Conservation (phyloP, 2,888 invertebrate genomes). For the Chorisops tibialis region DNA sequence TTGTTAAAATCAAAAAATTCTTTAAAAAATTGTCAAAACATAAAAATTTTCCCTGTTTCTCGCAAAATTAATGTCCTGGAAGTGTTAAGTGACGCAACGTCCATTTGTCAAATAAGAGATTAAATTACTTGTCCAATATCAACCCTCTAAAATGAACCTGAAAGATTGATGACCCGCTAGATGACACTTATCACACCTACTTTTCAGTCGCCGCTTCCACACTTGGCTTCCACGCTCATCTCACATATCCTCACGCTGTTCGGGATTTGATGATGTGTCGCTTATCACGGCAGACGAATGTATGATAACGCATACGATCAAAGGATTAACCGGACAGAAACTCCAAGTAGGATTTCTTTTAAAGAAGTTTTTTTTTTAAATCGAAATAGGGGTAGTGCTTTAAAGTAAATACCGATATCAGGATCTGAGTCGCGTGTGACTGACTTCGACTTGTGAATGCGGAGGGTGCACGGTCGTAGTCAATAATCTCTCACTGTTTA, state of each 20-base stretch:
- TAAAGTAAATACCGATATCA: slow-evolving; percentile 24
- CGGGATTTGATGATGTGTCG: slow-evolving; percentile 9
- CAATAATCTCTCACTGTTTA: slow-evolving; percentile 23
- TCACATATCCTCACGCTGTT: background rate
- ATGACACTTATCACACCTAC: slow-evolving; percentile 18
- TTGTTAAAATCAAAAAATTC: background rate
- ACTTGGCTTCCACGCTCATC: background rate
- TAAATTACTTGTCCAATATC: slow-evolving; percentile 18
- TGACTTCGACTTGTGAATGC: slow-evolving; percentile 9
- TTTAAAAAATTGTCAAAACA: slow-evolving; percentile 16
- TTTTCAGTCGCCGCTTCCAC: background rate
- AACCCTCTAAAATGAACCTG: slow-evolving; percentile 17
- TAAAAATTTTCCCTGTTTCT: background rate
- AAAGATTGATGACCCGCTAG: slow-evolving; percentile 19
- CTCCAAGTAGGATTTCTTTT: background rate
- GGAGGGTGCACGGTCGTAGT: slow-evolving; percentile 10
- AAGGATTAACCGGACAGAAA: slow-evolving; percentile 11
- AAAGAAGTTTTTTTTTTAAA: slow-evolving; percentile 1
- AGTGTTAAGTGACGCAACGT: slow-evolving; percentile 11
- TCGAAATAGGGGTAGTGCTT: slow-evolving; percentile 14
- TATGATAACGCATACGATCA: slow-evolving; percentile 24
- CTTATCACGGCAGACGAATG: background rate
- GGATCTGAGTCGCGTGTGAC: slow-evolving; percentile 24
- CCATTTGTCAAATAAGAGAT: slow-evolving; percentile 22
- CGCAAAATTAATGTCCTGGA: slow-evolving; percentile 17